Conservation (phyloP, 2,113 vertebrate genomes). For the Synodontis membranacea region DNA sequence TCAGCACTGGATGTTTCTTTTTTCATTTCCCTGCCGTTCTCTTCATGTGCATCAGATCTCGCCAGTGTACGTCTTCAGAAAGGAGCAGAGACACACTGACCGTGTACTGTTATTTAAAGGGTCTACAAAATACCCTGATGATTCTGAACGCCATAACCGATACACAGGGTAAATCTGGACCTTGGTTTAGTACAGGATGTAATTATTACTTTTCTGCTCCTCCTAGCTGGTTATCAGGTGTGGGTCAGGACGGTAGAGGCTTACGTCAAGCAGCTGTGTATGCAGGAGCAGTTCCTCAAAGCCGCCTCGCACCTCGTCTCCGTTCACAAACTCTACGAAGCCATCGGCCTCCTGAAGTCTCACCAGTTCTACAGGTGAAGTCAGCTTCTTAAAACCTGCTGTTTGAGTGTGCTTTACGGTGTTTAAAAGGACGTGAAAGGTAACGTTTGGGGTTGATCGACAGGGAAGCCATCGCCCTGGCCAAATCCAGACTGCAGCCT, state of each 20-base stretch:
- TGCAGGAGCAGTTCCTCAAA: conserved; percentile 92
- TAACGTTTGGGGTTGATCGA: conserved; percentile 15
- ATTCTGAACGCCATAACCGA: no score
- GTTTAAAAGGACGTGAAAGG: neutral
- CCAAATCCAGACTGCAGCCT: conserved; percentile 83
- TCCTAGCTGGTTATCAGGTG: conserved; percentile 82
- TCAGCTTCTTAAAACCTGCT: neutral
- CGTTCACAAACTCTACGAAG: conserved; percentile 86
- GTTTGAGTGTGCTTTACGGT: neutral
- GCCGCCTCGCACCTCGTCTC: conserved; percentile 92
- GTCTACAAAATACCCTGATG: no score
- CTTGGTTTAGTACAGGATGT: neutral
- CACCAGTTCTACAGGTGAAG: conserved; percentile 88
- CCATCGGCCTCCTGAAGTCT: conserved; percentile 82
- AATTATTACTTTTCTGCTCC: conserved; percentile 10
- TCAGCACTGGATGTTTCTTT: no score
- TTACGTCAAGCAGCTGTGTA: conserved; percentile 89
- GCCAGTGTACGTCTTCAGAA: neutral
- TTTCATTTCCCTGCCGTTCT: no score
- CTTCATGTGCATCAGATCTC: no score
- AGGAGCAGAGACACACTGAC: neutral
- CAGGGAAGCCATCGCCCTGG: conserved; percentile 92
- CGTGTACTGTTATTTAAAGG: neutral
- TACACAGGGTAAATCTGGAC: neutral
- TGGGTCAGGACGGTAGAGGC: conserved; percentile 87